These are phyloP conservation scores for Lepidothrix coronata DNA, from an alignment of 2,113 vertebrate genomes.

Conservation along the genomic window DNA sequence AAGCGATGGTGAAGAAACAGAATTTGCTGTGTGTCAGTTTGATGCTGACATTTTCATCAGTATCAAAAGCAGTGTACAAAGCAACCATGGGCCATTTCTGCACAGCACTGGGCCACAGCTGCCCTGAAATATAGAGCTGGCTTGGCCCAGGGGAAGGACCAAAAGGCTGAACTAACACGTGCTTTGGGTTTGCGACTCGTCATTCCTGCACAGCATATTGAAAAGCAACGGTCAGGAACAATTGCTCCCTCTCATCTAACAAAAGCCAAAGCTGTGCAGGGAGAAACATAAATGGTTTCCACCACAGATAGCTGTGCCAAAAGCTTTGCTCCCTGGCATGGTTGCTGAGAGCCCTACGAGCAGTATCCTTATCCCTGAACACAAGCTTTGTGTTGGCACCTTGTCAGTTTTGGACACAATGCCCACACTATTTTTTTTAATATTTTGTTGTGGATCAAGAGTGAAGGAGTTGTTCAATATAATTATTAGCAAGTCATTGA, in stretches of 20 bases:
- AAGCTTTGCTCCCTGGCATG: background rate
- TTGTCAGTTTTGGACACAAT: background rate
- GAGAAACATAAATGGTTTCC: background rate
- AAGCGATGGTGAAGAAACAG: background rate
- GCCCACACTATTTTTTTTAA: background rate
- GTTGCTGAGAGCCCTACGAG: background rate
- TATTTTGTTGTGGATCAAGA: slow-evolving; percentile 60
- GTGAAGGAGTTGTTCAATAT: slow-evolving; percentile 73
- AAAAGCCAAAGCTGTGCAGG: background rate
- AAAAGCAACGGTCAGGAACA: background rate
- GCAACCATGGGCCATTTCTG: background rate
- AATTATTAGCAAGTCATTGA: slow-evolving; percentile 75
- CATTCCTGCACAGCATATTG: background rate
- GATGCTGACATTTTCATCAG: background rate
- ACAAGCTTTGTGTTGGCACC: background rate
- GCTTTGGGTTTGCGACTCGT: background rate
- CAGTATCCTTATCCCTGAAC: background rate
- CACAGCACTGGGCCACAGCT: background rate
- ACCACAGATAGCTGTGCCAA: background rate
- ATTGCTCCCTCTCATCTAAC: background rate
- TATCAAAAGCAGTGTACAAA: background rate
- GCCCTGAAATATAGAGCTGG: background rate
- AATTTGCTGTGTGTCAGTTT: background rate
- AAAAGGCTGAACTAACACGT: background rate
- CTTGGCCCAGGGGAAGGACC: background rate